phyloP scores from a whole-genome alignment of 2,113 vertebrate species.

The Symphodus melops region DNA sequence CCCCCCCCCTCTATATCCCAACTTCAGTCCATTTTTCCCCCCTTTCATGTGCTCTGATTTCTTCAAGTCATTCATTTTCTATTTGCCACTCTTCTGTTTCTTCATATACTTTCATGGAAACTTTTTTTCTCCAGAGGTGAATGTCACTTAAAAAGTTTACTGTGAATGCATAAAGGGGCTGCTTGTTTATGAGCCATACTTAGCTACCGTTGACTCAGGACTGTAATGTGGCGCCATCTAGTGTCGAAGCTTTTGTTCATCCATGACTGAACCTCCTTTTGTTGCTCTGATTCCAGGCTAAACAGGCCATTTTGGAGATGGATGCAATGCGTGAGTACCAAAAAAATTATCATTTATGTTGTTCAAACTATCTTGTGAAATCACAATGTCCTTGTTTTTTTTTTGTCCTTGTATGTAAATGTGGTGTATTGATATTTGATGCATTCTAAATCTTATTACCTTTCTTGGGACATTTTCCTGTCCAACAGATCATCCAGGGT shows the following conservation, averaged over 20 bases:
- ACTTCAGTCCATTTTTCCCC: background rate
- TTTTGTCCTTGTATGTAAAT: background rate
- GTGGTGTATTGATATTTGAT: background rate
- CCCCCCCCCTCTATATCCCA: background rate
- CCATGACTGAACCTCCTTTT: background rate
- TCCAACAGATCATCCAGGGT: constrained; percentile 92
- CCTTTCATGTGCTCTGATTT: constrained; percentile 1
- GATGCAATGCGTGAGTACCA: constrained; percentile 93
- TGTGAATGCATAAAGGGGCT: constrained; percentile 4
- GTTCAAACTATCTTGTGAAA: too few relatives aligned
- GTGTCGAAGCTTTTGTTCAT: constrained; percentile 53
- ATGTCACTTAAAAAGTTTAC: constrained; percentile 25
- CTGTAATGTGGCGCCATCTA: constrained; percentile 72
- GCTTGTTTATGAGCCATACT: constrained; percentile 3
- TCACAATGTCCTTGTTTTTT: background rate
- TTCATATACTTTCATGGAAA: constrained; percentile 23
- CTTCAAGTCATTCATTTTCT: constrained; percentile 7
- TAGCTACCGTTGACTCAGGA: background rate
- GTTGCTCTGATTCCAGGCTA: constrained; percentile 87
- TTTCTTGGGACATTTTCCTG: background rate
- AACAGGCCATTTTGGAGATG: constrained; percentile 98
- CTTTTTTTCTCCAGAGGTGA: constrained; percentile 1
- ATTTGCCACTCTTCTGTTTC: constrained; percentile 11
- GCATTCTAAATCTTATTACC: background rate
- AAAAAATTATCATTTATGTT: background rate